phyloP scores from a whole-genome alignment of 1,140 invertebrate genomes.

The Coenobita brevimanus region DNA sequence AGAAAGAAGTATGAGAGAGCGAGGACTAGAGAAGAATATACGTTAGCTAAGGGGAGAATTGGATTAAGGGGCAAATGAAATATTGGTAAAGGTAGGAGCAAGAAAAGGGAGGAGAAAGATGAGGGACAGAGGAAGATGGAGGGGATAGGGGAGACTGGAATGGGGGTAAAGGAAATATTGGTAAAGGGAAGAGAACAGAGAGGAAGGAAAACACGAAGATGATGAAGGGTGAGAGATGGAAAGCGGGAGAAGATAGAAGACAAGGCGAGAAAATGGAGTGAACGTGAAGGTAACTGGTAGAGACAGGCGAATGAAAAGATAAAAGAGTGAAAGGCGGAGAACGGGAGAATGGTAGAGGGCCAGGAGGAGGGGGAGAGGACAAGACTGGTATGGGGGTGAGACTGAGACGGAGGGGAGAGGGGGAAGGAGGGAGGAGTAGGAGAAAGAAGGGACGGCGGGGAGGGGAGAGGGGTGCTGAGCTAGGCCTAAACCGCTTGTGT shows the following conservation, averaged over 20 bases:
- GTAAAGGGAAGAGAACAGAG: background rate
- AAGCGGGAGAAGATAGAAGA: too few species aligned
- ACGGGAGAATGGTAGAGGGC: too few species aligned
- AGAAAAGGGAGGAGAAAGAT: background rate
- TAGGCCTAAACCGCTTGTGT: constrained; percentile 34
- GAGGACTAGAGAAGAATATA: too few species aligned
- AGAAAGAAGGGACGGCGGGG: background rate
- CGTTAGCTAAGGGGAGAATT: too few species aligned
- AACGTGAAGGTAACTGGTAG: too few species aligned
- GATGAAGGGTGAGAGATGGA: too few species aligned
- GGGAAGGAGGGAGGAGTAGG: background rate
- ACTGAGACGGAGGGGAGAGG: background rate
- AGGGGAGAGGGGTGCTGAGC: background rate
- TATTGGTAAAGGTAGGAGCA: background rate
- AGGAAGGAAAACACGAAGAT: too few species aligned
- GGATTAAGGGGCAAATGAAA: background rate
- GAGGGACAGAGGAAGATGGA: background rate
- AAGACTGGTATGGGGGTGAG: too few species aligned
- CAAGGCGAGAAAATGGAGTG: too few species aligned
- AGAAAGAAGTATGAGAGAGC: background rate
- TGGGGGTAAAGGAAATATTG: background rate
- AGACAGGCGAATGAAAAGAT: too few species aligned
- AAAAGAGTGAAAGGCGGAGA: too few species aligned
- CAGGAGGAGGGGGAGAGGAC: too few species aligned
- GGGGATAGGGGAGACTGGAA: constrained; percentile 6